Evolutionary conservation across 2,113 vertebrate species (phyloP), one percentile per base, ranked within the genome.

Genomic region (Serilophus lunatus): DNA sequence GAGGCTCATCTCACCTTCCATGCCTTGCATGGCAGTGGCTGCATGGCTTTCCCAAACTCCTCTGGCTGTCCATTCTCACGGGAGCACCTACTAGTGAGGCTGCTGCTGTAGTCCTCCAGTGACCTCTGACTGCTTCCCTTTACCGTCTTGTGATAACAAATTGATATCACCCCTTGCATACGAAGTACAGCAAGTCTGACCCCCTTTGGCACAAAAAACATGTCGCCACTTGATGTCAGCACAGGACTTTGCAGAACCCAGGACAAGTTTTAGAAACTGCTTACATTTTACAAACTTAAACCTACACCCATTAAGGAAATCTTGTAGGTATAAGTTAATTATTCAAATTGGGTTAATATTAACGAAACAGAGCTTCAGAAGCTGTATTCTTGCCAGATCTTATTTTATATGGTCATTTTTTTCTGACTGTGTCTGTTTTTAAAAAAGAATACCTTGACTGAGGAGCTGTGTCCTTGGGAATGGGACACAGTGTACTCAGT

Each of bases 151-250:
- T 35, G 42, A 12, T 26, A 38, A 33, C 1, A 5, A 42, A 1
- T 12, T n/a, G n/a, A n/a, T 44, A 35, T n/a, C 6, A 2, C 18
- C 22, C 9, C 0, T 2, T 12, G 36, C 35, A 12, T 8, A 12
- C 1, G 12, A 61, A 25, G 16, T 9, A 29, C 6, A 3, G 49
- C 25, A 49, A 50, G 18, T 7, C 57, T 68, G 80, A 7, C 33
- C 80, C 54, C 45, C 50, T 79, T 64, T 0, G 0, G 59, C 36
- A 18, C 12, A n/a, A 36, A 49, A 76, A 59, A 26, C 26, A 10
- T 45, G 20, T 81, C 84, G 70, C 97, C 97, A 96, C 95, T 94
- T 90, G 97, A 88, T 95, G 95, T 96, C 96, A 92, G 94, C 59
- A 90, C 88, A 93, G 64, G 81, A 66, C 89, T 92, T 94, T 18